These are phyloP conservation scores for Phalloptychus januarius DNA, from an alignment of 2,797 vertebrate species.

Conservation along the genomic window DNA sequence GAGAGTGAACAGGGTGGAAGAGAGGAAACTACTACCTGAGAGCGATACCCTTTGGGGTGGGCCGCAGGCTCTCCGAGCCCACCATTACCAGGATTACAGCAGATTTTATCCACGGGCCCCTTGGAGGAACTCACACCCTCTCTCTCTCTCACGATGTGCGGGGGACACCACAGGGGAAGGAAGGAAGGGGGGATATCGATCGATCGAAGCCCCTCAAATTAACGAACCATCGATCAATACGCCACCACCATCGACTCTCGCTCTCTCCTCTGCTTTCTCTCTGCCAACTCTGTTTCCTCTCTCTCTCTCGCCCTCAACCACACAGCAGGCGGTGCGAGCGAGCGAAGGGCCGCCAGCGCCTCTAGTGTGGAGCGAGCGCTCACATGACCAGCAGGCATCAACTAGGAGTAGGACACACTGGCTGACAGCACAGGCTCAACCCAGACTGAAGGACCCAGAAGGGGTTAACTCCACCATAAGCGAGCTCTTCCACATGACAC, in stretches of 20 bases:
- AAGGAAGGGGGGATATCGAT: constrained; percentile 73
- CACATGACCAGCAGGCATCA: constrained; percentile 82
- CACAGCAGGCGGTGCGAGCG: constrained; percentile 72
- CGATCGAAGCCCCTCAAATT: constrained; percentile 83
- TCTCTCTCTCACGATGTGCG: constrained; percentile 71
- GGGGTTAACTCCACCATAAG: constrained; percentile 98
- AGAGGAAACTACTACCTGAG: constrained; percentile 90
- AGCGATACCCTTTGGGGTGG: constrained; percentile 88
- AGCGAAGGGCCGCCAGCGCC: constrained; percentile 75
- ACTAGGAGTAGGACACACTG: constrained; percentile 90
- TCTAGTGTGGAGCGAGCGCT: constrained; percentile 79
- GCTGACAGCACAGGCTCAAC: constrained; percentile 95
- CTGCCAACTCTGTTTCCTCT: constrained; percentile 81
- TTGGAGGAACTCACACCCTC: constrained; percentile 77
- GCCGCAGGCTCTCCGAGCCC: constrained; percentile 87
- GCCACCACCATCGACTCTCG: constrained; percentile 79
- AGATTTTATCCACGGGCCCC: constrained; percentile 93
- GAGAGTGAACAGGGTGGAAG: constrained; percentile 91
- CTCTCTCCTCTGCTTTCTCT: constrained; percentile 80
- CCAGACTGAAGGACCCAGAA: constrained; percentile 99
- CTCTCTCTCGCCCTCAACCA: constrained; percentile 78
- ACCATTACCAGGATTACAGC: constrained; percentile 86
- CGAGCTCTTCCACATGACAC: constrained; percentile 93
- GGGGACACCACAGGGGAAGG: constrained; percentile 73
- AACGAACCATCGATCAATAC: constrained; percentile 84